A percentile compares a stretch with the other conserved stretches of the same genome.
Evolutionary conservation across 92 coral and sea anemone species (phyloP).

Genomic region (Epizoanthus scotinus): DNA sequence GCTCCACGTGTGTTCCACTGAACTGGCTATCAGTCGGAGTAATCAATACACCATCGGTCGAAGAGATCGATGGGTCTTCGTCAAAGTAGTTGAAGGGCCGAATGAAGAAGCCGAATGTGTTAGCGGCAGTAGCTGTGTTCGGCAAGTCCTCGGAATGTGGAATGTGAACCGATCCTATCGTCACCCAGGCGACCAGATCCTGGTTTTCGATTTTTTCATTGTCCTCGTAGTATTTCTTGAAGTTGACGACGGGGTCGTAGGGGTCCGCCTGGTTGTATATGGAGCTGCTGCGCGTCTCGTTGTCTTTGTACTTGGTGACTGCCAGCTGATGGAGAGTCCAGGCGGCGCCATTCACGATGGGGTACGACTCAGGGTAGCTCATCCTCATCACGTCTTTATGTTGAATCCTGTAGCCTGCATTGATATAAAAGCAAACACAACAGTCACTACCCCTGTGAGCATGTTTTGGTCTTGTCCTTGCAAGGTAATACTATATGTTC

Average conservation of each 20-base stretch:
- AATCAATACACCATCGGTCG: conserved; percentile 74
- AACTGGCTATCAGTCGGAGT: conserved; percentile 48
- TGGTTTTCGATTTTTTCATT: conserved; percentile 56
- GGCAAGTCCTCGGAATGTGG: conserved; percentile 86
- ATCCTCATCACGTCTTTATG: conserved; percentile 62
- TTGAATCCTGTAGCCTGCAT: conserved; percentile 63
- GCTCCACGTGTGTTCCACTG: conserved; percentile 13
- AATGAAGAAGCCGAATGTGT: conserved; percentile 74
- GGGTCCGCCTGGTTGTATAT: conserved; percentile 80
- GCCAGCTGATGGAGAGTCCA: conserved; percentile 81
- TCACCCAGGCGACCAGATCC: conserved; percentile 79
- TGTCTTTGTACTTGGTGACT: conserved; percentile 58
- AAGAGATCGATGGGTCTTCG: conserved; percentile 82
- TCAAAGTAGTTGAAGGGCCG: conserved; percentile 89
- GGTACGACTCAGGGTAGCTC: conserved; percentile 63
- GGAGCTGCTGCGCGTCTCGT: conserved; percentile 67
- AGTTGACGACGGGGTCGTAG: conserved; percentile 63
- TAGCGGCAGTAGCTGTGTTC: conserved; percentile 64
- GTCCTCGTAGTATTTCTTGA: conserved; percentile 44
- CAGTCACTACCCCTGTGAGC: not conserved
- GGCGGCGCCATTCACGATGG: conserved; percentile 60
- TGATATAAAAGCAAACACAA: not conserved
- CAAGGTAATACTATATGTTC: no score
- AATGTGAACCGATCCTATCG: conserved; percentile 68
- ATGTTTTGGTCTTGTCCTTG: no score